Percentiles rank a stretch among this genome's conserved stretches.
Conservation (phyloP, 2,113 vertebrate genomes). For the Cisticola juncidis region DNA sequence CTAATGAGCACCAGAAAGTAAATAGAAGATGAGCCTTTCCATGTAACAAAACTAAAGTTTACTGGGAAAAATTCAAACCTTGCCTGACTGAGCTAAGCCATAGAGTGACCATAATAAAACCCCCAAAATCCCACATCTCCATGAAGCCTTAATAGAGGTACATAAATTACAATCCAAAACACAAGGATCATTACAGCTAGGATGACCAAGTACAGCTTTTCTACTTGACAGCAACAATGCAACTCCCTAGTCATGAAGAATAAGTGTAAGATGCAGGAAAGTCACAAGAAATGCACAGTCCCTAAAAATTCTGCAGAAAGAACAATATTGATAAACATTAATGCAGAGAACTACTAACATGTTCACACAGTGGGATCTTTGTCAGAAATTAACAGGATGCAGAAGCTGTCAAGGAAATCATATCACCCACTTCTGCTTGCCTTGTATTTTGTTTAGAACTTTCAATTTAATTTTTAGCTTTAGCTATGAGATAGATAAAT, state of each 20-base stretch:
- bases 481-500: not conserved
- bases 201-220: not conserved
- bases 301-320: not conserved
- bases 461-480: not conserved
- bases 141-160: not conserved
- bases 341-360: not conserved
- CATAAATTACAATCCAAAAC: not conserved
- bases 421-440: not conserved
- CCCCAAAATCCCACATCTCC: not conserved
- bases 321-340: not conserved
- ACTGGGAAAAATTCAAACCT: not conserved
- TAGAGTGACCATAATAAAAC: accelerated
- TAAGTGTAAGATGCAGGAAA: not conserved
- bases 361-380: not conserved
- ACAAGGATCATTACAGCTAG: not conserved
- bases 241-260: not conserved
- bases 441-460: not conserved
- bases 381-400: not conserved
- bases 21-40: not conserved
- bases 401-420: not conserved
- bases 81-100: not conserved
- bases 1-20: not conserved
- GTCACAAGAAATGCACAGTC: not conserved
- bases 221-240: not conserved
- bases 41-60: not conserved